Conservation (phyloP, 2,113 vertebrate genomes). For the Lepisosteus osseus region DNA sequence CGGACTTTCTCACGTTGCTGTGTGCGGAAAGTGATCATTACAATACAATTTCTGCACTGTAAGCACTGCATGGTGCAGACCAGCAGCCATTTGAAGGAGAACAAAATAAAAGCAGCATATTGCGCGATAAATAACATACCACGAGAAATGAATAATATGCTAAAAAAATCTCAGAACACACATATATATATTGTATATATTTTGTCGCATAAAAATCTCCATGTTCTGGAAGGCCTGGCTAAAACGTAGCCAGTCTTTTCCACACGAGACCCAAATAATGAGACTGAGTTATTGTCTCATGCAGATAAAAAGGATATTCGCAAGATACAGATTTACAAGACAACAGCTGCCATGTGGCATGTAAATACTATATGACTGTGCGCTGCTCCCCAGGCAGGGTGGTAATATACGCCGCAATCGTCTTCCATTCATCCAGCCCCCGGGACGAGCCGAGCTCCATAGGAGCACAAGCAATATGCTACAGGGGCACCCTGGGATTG, state of each 20-base stretch:
- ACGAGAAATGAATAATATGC: too few species aligned
- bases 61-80: too few species aligned
- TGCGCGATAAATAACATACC: too few species aligned
- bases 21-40: too few species aligned
- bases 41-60: too few species aligned
- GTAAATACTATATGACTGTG: slow-evolving; percentile 38
- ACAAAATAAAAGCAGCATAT: too few species aligned
- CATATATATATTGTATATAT: too few species aligned
- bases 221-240: too few species aligned
- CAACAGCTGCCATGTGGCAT: slow-evolving; percentile 42
- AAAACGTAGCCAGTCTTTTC: neutral
- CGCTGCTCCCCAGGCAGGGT: slow-evolving; percentile 32
- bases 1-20: too few species aligned
- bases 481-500: slow-evolving; percentile 50
- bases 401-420: slow-evolving; percentile 70
- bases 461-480: slow-evolving; percentile 31
- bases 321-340: slow-evolving; percentile 44
- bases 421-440: slow-evolving; percentile 59
- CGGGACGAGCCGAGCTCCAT: slow-evolving; percentile 54
- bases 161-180: too few species aligned
- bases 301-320: slow-evolving; percentile 39
- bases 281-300: slow-evolving; percentile 51
- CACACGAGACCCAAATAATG: slow-evolving; percentile 36
- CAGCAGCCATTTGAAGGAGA: too few species aligned
- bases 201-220: too few species aligned